A percentile compares a stretch with the other conserved stretches of the same genome.
Evolutionary conservation across 2,888 invertebrate genomes (phyloP).

Genomic region (Pedicia rivosa): DNA sequence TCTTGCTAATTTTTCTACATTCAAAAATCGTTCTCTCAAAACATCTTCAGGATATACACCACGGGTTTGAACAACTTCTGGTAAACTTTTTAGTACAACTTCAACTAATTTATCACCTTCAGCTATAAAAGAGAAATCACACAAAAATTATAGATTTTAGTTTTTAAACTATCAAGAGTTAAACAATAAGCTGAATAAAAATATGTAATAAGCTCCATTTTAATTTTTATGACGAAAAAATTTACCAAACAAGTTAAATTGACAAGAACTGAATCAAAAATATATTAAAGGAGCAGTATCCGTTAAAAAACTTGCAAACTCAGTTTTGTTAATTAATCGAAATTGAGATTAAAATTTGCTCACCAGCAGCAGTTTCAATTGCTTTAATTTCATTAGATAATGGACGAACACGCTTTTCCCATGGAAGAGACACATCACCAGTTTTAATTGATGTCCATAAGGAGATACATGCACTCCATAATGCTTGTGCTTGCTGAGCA

Average conservation of each 20-base stretch:
- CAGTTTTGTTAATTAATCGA: too few species aligned
- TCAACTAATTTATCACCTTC: constrained; percentile 65
- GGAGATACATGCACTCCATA: constrained; percentile 90
- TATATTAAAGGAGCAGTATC: too few species aligned
- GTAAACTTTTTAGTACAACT: constrained; percentile 61
- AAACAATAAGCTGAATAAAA: constrained; percentile 2
- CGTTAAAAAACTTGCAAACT: too few species aligned
- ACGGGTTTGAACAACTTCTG: constrained; percentile 53
- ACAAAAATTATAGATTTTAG: neutral
- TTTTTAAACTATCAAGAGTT: neutral
- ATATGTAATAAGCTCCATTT: too few species aligned
- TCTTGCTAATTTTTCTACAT: constrained; percentile 63
- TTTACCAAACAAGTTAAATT: too few species aligned
- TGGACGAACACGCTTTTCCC: constrained; percentile 42
- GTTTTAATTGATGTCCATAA: constrained; percentile 58
- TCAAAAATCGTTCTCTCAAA: constrained; percentile 67
- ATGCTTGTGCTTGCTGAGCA: constrained; percentile 65
- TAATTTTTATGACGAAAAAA: too few species aligned
- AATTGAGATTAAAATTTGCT: too few species aligned
- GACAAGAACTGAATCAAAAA: too few species aligned
- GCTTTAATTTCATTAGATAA: constrained; percentile 53
- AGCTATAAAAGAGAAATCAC: constrained; percentile 28
- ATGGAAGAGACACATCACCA: constrained; percentile 38
- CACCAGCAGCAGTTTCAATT: constrained; percentile 60
- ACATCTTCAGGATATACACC: constrained; percentile 84